Percentiles rank a stretch among this genome's conserved stretches.
phyloP scores from a whole-genome alignment of 2,797 vertebrate species.

The Sarcophilus harrisii region DNA sequence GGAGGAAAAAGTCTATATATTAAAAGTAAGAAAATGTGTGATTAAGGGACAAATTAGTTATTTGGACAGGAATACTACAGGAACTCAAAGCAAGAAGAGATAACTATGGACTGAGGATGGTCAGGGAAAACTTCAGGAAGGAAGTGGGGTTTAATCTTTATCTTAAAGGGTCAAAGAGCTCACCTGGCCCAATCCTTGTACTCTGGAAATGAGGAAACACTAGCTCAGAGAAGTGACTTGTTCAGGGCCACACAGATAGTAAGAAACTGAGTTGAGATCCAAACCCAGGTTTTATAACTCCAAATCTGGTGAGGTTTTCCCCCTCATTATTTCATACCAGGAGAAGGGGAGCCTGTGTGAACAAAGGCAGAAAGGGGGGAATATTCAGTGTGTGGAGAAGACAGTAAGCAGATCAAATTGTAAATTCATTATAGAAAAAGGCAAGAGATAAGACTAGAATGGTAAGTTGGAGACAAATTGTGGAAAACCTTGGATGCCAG shows the following conservation, averaged over 20 bases:
- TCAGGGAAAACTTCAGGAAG: neutral
- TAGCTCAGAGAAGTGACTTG: neutral
- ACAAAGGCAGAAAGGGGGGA: neutral
- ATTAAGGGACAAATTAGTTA: neutral
- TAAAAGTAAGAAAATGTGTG: neutral
- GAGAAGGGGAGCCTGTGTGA: neutral
- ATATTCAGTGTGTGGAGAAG: neutral
- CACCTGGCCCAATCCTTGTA: neutral
- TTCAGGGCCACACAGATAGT: neutral
- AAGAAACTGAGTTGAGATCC: neutral
- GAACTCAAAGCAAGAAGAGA: neutral
- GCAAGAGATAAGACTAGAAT: neutral
- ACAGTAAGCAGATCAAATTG: neutral
- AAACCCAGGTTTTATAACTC: neutral
- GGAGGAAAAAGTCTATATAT: neutral
- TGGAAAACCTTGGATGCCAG: neutral
- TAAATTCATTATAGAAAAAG: neutral
- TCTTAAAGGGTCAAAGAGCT: neutral
- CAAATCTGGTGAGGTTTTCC: neutral
- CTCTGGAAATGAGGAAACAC: neutral
- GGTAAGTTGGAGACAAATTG: constrained; percentile 1
- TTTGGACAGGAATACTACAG: neutral
- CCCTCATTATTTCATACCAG: neutral
- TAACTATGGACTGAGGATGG: neutral
- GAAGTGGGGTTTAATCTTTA: neutral